A percentile compares a stretch with the other conserved stretches of the same genome.
phyloP scores from a whole-genome alignment of 2,888 invertebrate genomes.

The Tetragonisca angustula region DNA sequence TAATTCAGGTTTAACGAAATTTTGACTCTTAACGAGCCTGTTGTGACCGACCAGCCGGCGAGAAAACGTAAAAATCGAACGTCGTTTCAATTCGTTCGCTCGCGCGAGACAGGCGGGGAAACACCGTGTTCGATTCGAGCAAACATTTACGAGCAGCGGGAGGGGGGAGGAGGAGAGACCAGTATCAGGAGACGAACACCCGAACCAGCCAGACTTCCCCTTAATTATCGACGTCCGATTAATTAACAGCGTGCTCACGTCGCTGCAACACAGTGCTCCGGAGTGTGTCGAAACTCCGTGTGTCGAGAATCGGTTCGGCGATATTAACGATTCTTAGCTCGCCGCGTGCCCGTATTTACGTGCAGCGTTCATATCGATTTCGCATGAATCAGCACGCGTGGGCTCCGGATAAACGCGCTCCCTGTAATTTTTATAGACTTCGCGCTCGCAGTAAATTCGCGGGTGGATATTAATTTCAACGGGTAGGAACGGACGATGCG shows the following conservation, averaged over 20 bases:
- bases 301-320: constrained; percentile 27
- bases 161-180: not conserved
- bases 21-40: not conserved
- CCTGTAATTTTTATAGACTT: constrained; percentile 40
- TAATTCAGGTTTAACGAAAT: not conserved
- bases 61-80: too few relatives aligned
- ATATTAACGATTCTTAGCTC: constrained; percentile 44
- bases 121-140: not conserved
- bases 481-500: not conserved
- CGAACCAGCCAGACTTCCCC: not conserved
- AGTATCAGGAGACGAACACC: constrained; percentile 24
- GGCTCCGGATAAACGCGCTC: constrained; percentile 24
- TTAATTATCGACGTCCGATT: constrained; percentile 53
- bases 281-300: constrained; percentile 14
- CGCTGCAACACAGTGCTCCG: not conserved
- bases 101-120: too few relatives aligned
- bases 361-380: constrained; percentile 46
- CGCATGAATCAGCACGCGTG: constrained; percentile 30
- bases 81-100: not conserved
- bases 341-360: constrained; percentile 34
- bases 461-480: constrained; percentile 32
- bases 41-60: too few relatives aligned
- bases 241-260: constrained; percentile 48
- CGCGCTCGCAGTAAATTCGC: constrained; percentile 17
- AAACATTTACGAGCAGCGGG: constrained; percentile 29